Evolutionary conservation across 2,888 invertebrate genomes (phyloP).

Genomic region (Lampropteryx suffumata): DNA sequence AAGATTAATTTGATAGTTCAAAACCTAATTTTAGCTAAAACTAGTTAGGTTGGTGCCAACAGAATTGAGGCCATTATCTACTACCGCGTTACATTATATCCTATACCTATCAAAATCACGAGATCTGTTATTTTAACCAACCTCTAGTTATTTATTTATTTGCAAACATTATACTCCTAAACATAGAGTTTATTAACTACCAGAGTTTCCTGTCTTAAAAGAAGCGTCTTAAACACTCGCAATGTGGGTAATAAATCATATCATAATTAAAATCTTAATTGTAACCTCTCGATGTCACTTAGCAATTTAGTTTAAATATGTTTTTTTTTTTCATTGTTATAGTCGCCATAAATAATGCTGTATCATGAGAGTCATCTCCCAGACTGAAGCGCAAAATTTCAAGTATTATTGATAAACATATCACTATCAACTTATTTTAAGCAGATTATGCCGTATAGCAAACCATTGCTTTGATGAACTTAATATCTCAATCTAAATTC

Average conservation of each 20-base stretch:
- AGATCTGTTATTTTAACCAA: no score
- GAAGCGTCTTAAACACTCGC: neutral
- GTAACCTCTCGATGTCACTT: slow-evolving; percentile 13
- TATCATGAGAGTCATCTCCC: neutral
- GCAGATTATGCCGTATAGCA: slow-evolving; percentile 13
- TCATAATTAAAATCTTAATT: slow-evolving; percentile 11
- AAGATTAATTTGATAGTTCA: no score
- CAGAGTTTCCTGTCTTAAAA: neutral
- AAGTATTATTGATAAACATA: no score
- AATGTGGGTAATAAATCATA: slow-evolving; percentile 5
- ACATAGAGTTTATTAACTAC: no score
- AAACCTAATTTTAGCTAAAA: no score
- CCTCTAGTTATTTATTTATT: slow-evolving; percentile 1
- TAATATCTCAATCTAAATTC: slow-evolving; percentile 7
- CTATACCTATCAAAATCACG: no score
- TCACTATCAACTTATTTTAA: slow-evolving; percentile 21
- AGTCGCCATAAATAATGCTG: slow-evolving; percentile 13
- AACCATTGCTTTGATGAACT: slow-evolving; percentile 3
- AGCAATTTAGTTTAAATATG: slow-evolving; percentile 15
- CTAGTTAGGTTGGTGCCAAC: no score
- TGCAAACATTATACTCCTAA: neutral
- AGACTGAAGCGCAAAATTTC: no score
- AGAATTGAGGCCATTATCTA: no score
- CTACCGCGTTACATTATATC: no score
- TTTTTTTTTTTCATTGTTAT: slow-evolving; percentile 18